A percentile compares a stretch with the other conserved stretches of the same genome.
phyloP scores from a whole-genome alignment of 2,888 invertebrate species.

The Abscondita cerata region DNA sequence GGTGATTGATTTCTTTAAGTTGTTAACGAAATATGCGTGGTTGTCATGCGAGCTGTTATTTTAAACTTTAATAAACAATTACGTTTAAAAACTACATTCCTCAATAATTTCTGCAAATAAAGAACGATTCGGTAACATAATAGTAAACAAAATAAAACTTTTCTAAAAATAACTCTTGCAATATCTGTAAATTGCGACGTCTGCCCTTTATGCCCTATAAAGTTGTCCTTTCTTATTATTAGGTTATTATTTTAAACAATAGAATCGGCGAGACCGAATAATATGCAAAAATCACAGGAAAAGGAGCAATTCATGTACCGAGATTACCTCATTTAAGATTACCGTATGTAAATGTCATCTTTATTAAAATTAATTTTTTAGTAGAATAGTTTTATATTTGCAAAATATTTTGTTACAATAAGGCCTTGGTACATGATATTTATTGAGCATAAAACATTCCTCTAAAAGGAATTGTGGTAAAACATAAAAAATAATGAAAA shows the following conservation, averaged over 20 bases:
- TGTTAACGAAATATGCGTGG: too few species aligned
- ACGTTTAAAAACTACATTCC: neutral
- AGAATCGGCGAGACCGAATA: conserved; percentile 29
- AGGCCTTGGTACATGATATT: too few species aligned
- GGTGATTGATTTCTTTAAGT: too few species aligned
- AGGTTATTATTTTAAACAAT: conserved; percentile 33
- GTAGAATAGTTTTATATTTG: too few species aligned
- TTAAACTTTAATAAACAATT: too few species aligned
- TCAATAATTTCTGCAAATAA: conserved; percentile 18
- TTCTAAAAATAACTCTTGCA: conserved; percentile 21
- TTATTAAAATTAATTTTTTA: neutral
- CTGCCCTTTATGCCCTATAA: conserved; percentile 22
- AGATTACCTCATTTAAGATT: conserved; percentile 3
- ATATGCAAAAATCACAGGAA: conserved; percentile 25
- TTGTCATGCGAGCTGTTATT: too few species aligned
- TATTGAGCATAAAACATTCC: too few species aligned
- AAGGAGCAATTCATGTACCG: conserved; percentile 10
- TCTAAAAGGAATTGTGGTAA: too few species aligned
- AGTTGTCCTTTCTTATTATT: conserved; percentile 28
- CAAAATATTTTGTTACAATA: too few species aligned
- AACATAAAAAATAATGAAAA: too few species aligned
- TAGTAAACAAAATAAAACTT: conserved; percentile 20
- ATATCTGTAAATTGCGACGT: conserved; percentile 18
- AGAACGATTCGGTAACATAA: conserved; percentile 19
- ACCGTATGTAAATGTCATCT: conserved; percentile 5